phyloP scores from a whole-genome alignment of 2,888 invertebrate species.

The Scelioninae gen. 2 region DNA sequence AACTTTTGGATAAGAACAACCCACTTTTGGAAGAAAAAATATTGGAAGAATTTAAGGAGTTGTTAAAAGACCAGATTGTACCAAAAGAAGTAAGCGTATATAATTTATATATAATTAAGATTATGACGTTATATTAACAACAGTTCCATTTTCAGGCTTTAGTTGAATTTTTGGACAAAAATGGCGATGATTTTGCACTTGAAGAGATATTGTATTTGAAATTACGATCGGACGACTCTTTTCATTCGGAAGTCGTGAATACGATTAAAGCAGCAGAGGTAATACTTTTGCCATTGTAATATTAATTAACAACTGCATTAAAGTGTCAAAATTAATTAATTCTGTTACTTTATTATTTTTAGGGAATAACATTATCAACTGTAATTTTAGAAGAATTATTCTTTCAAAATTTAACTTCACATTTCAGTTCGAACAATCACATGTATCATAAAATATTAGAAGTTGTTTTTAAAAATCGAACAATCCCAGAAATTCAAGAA shows the following conservation, averaged over 20 bases:
- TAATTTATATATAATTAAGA: slow-evolving; percentile 8
- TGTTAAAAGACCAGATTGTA: slow-evolving; percentile 63
- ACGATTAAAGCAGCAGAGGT: slow-evolving; percentile 67
- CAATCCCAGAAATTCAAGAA: slow-evolving; percentile 65
- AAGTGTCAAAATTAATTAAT: no score
- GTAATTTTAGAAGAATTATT: slow-evolving; percentile 70
- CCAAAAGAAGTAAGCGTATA: slow-evolving; percentile 62
- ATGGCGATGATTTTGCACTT: slow-evolving; percentile 60
- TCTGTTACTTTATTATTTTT: slow-evolving; percentile 10
- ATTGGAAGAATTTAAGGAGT: slow-evolving; percentile 68
- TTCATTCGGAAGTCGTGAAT: slow-evolving; percentile 68
- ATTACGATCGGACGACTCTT: slow-evolving; percentile 64
- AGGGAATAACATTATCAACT: slow-evolving; percentile 65
- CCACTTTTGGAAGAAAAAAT: slow-evolving; percentile 60
- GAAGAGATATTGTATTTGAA: slow-evolving; percentile 68
- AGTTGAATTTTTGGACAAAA: slow-evolving; percentile 64
- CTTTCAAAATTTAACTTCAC: slow-evolving; percentile 69
- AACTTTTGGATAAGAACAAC: slow-evolving; percentile 61
- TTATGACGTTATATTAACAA: neutral
- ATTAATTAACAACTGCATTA: no score
- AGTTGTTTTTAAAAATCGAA: slow-evolving; percentile 69
- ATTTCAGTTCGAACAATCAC: slow-evolving; percentile 69
- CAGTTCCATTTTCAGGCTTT: slow-evolving; percentile 62
- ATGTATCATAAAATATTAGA: slow-evolving; percentile 70
- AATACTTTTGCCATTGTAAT: no score